Conservation (phyloP, 2,888 invertebrate species). For the Penaeus monodon region DNA sequence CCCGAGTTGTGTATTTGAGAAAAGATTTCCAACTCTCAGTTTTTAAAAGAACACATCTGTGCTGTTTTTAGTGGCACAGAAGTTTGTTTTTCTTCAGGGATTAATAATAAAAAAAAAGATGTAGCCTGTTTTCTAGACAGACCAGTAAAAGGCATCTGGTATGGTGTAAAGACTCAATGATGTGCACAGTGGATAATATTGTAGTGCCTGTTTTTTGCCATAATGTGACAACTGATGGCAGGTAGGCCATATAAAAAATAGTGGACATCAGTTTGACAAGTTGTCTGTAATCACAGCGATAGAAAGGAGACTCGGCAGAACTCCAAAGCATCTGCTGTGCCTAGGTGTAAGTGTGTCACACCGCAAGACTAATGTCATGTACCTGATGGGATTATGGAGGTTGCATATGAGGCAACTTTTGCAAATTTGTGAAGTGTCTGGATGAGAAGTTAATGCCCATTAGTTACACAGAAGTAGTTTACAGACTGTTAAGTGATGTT, state of each 20-base stretch:
- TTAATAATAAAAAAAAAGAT: conserved; percentile 14
- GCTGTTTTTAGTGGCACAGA: too few species aligned
- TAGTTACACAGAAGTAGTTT: conserved; percentile 52
- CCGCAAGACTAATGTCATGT: conserved; percentile 59
- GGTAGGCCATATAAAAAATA: conserved; percentile 33
- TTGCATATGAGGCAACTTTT: conserved; percentile 52
- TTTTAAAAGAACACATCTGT: too few species aligned
- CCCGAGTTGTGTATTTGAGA: too few species aligned
- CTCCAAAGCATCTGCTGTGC: conserved; percentile 48
- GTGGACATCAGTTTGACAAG: conserved; percentile 46
- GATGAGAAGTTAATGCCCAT: conserved; percentile 44
- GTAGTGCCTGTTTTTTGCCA: conserved; percentile 49
- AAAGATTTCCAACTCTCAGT: too few species aligned
- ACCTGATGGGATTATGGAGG: conserved; percentile 60
- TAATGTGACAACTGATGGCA: conserved; percentile 38
- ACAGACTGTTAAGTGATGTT: conserved; percentile 48
- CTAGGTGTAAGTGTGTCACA: conserved; percentile 60
- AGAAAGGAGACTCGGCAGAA: conserved; percentile 35
- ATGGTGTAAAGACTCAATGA: conserved; percentile 43
- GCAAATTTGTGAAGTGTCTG: conserved; percentile 45
- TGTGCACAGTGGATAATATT: conserved; percentile 47
- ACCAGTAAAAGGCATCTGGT: conserved; percentile 33
- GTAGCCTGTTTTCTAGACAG: conserved; percentile 40
- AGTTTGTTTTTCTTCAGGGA: conserved; percentile 37
- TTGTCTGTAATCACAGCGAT: conserved; percentile 32